A percentile compares a stretch with the other conserved stretches of the same genome.
Evolutionary conservation across 2,797 vertebrate species (phyloP).

Genomic region (Margarornis squamiger): DNA sequence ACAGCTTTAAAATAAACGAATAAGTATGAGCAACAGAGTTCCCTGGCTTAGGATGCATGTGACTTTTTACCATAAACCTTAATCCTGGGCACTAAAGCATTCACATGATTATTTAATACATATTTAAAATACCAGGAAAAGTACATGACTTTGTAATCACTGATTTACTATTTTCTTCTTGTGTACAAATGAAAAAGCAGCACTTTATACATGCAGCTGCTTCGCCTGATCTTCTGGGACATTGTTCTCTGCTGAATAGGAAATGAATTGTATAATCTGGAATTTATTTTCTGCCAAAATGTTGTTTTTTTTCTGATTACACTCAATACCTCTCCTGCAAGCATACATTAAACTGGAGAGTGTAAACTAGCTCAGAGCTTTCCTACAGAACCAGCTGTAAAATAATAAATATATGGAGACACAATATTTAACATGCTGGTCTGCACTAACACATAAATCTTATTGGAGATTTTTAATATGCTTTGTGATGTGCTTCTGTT

Average conservation of each 20-base stretch:
- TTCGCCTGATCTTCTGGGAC: neutral
- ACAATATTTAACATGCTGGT: neutral
- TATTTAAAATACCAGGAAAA: conserved; percentile 56
- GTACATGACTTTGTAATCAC: conserved; percentile 3
- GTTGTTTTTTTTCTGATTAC: neutral
- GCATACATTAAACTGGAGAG: neutral
- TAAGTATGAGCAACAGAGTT: neutral
- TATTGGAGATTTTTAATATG: neutral
- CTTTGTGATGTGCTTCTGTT: neutral
- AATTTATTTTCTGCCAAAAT: neutral
- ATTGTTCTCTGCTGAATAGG: neutral
- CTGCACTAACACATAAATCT: neutral
- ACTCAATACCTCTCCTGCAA: neutral
- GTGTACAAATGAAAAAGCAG: accelerated
- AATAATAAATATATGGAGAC: neutral
- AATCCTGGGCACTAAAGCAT: neutral
- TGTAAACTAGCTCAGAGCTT: neutral
- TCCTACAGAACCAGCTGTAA: neutral
- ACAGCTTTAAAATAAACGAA: neutral
- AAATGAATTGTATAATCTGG: neutral
- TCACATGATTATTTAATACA: conserved; percentile 57
- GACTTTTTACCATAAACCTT: conserved; percentile 34
- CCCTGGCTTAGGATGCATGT: conserved; percentile 12
- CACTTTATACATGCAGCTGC: neutral
- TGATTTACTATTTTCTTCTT: neutral